Evolutionary conservation across 53 echinoderm and acorn worm genomes (phyloP), one percentile per base, ranked within the genome.

Genomic region (Mesocentrotus franciscanus): DNA sequence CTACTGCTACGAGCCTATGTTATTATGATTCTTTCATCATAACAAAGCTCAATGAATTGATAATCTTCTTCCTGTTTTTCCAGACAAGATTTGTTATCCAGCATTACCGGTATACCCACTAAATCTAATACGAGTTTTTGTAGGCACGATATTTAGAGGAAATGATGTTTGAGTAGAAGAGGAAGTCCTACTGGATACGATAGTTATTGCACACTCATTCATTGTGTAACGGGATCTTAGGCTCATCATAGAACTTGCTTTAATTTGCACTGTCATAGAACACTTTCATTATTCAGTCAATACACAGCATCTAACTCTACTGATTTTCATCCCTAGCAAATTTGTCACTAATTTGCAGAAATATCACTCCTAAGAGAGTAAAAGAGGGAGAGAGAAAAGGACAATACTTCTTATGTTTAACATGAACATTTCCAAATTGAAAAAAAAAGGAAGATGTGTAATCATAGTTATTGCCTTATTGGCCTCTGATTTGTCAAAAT

Each of bases 131-230:
- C 15, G 11, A 24, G 49, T 17, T 16, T 17, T 90, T 90, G 3
- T 27, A 72, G 72, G 9, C 72, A 72, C 2, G 27, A 59, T n/a
- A 58, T n/a, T 33, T 14, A 2, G 29, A 90, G 60, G 61, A 90
- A 90, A 60, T 61, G 90, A 42, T 90, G 27, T 60, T 90, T 90
- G 81, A 81, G 81, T 81, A 18, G 10, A 81, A 81, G 39, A 81
- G 81, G 81, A 81, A 81, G 36, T 29, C 78, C 64, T 35, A 32
- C 91, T 90, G 32, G 59, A 27, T 90, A 90, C 13, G 17, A 76
- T 33, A 32, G 29, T 14, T 4, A 32, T 27, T 13, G 13, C 26
- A 75, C 75, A 32, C 75, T 30, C 10, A 32, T 75, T 30, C 76
- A 30, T 8, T 76, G 30, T 33, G 32, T 76, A 33, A 76, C 33